Percentiles rank a stretch among this genome's conserved stretches.
Conservation (phyloP, 2,888 invertebrate species). For the Bedellia somnulentella region DNA sequence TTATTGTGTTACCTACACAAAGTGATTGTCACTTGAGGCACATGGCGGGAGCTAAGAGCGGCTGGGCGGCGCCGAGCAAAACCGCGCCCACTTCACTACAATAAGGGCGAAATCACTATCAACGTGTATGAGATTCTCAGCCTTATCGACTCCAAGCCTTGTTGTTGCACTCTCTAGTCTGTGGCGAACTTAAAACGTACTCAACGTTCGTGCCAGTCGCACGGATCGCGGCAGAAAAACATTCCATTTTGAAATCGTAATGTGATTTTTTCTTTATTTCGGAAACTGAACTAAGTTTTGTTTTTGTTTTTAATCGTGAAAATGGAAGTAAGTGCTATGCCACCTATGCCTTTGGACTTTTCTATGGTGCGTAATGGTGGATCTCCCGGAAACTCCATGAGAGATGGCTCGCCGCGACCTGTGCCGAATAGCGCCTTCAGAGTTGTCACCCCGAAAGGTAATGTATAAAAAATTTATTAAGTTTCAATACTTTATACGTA, state of each 20-base stretch:
- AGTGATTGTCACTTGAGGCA: conserved; percentile 57
- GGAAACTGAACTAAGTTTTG: too few relatives aligned
- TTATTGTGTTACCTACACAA: conserved; percentile 62
- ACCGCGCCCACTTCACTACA: conserved; percentile 41
- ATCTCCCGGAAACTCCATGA: conserved; percentile 32
- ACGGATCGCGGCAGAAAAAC: conserved; percentile 24
- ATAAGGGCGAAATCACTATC: conserved; percentile 55
- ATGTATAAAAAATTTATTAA: too few relatives aligned
- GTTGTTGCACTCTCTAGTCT: conserved; percentile 24
- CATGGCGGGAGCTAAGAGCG: conserved; percentile 38
- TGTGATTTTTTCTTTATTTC: conserved; percentile 12
- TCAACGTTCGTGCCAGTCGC: conserved; percentile 41
- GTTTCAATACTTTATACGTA: too few relatives aligned
- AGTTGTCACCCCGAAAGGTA: conserved; percentile 69
- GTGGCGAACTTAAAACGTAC: conserved; percentile 40
- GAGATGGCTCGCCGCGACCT: conserved; percentile 41
- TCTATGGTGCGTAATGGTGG: conserved; percentile 56
- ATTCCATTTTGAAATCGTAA: conserved; percentile 16
- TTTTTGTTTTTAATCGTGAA: conserved; percentile 32
- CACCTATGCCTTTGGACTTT: conserved; percentile 69
- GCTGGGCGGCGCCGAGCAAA: conserved; percentile 30
- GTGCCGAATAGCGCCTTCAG: conserved; percentile 65
- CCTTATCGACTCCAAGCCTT: conserved; percentile 39
- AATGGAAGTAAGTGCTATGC: conserved; percentile 65
- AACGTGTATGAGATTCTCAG: conserved; percentile 40